A percentile compares a stretch with the other conserved stretches of the same genome.
Conservation (phyloP, 2,888 invertebrate genomes). For the Drosophila picticornis region DNA sequence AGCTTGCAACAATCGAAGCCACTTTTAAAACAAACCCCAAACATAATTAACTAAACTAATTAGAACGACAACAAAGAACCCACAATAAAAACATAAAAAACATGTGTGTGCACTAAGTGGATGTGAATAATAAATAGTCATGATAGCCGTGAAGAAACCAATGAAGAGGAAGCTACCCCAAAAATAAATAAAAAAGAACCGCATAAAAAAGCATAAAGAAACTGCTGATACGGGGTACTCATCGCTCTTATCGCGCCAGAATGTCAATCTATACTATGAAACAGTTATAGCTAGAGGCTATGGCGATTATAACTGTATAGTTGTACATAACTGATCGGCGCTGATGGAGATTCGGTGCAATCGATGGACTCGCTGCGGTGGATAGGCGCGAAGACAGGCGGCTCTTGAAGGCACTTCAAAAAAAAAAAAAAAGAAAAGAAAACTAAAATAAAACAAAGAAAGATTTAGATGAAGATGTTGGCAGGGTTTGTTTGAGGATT, state of each 20-base stretch:
- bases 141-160: slow-evolving; percentile 9
- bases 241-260: slow-evolving; percentile 27
- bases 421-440: background rate
- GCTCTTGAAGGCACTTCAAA: slow-evolving; percentile 62
- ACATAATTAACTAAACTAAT: slow-evolving; percentile 64
- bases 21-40: slow-evolving; percentile 39
- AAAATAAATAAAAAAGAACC: background rate
- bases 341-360: background rate
- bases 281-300: background rate
- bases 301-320: slow-evolving; percentile 31
- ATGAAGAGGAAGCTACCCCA: slow-evolving; percentile 9
- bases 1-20: slow-evolving; percentile 31
- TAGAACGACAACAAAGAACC: slow-evolving; percentile 16
- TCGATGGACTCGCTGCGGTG: background rate
- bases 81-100: slow-evolving; percentile 36
- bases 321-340: background rate
- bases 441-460: background rate
- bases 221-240: slow-evolving; percentile 27
- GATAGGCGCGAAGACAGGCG: slow-evolving; percentile 46
- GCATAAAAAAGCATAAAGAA: background rate
- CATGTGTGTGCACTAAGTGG: slow-evolving; percentile 41
- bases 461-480: slow-evolving; percentile 10
- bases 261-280: slow-evolving; percentile 11
- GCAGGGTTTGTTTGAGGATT: slow-evolving; percentile 2
- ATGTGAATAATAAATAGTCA: slow-evolving; percentile 49